Base-by-base conservation (phyloP, 2,113 vertebrate genomes). In the Seriola aureovittata region DNA sequence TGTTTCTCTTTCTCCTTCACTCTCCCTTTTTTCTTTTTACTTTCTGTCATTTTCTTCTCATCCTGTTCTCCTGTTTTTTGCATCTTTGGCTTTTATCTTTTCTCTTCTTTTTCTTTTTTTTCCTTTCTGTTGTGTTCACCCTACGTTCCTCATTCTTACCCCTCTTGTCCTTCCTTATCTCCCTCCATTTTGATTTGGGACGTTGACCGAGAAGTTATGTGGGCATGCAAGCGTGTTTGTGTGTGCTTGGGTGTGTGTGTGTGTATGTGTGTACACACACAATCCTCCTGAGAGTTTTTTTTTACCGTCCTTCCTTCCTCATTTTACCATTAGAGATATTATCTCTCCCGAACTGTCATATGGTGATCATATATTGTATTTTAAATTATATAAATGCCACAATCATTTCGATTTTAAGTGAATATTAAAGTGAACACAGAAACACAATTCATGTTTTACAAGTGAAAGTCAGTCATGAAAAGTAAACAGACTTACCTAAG, bases 161-260 rank as follows among this genome's bases (percentile, higher is more conserved):
- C 8, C 2, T 0, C 48, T 60, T 50, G n/a, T 75, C 29, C 1
- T 73, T 75, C 36, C 67, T 80, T 80, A 79, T 77, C 65, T n/a
- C 55, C 67, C 81, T 81, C 89, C 88, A 84, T 89, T 90, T 89
- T 85, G 81, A 85, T 81, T 73, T 34, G 34, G 54, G 64, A 68
- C 50, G 4, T 16, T 78, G 81, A 71, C 80, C 68, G 52, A 65
- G 32, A 72, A 78, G 84, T 69, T 73, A 75, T 80, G 44, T 72
- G 74, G 71, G 44, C 60, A 50, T 14, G 10, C 48, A 29, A 55
- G 54, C 58, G 10, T 57, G 38, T 34, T 14, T 55, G 12, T 71
- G 80, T 65, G 29, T 19, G 40, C 29, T 14, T 36, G 34, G 17
- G 34, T 66, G 57, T 5, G 59, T 48, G 54, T 21, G 38, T 50